phyloP scores from a whole-genome alignment of 2,888 invertebrate species.

The Therioaphis trifolii region DNA sequence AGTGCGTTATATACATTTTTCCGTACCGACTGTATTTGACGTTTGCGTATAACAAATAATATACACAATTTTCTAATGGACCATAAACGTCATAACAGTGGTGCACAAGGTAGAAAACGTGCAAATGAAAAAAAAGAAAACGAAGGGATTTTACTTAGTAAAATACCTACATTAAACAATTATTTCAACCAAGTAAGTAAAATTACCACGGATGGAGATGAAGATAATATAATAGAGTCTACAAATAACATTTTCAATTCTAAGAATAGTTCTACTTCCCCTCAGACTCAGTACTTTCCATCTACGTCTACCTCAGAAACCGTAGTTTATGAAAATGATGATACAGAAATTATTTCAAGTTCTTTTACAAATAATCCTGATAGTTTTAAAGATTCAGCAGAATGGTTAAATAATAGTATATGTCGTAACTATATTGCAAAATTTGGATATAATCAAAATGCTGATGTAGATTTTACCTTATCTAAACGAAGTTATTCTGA shows the following conservation, averaged over 20 bases:
- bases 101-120: neutral
- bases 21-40: no score
- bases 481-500: constrained; percentile 19
- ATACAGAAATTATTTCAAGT: neutral
- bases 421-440: neutral
- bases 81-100: no score
- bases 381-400: constrained; percentile 3
- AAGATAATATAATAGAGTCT: neutral
- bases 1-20: no score
- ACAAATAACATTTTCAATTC: neutral
- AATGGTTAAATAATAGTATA: constrained; percentile 2
- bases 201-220: neutral
- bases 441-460: constrained; percentile 2
- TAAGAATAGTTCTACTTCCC: neutral
- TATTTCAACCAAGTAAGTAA: constrained; percentile 2
- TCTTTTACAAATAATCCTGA: neutral
- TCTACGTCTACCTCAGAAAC: neutral
- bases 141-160: neutral
- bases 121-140: constrained; percentile 12
- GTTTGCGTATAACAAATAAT: no score
- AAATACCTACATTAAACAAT: constrained; percentile 12
- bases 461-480: constrained; percentile 54
- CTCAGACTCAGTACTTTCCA: neutral
- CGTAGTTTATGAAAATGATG: neutral
- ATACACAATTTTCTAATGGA: no score